Conservation (phyloP, 92 coral and sea anemone genomes). For the Umimayanthus chanpuru region DNA sequence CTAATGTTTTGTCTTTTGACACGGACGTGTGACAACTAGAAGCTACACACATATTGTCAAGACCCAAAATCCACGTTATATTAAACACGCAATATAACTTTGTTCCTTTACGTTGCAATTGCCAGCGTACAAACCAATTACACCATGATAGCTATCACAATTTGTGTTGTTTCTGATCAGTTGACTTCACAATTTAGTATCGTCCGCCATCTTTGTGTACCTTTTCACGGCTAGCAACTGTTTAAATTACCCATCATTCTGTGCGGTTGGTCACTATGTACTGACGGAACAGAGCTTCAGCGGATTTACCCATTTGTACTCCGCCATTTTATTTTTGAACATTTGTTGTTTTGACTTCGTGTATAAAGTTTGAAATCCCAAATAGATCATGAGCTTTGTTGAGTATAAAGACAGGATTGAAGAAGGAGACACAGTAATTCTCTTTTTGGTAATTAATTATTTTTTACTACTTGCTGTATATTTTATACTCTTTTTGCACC, state of each 20-base stretch:
- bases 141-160: neutral
- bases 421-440: constrained; percentile 89
- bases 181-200: neutral
- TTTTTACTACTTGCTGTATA: neutral
- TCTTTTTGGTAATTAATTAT: constrained; percentile 68
- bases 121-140: constrained; percentile 1
- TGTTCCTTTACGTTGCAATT: neutral
- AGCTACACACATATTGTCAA: neutral
- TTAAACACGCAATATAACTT: neutral
- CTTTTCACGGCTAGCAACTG: constrained; percentile 84
- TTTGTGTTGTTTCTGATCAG: neutral
- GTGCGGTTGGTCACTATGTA: constrained; percentile 74
- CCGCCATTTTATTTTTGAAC: neutral
- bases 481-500: neutral
- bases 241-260: constrained; percentile 69
- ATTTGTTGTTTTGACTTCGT: neutral
- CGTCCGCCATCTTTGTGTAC: constrained; percentile 76
- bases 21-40: neutral
- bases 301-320: constrained; percentile 44
- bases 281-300: constrained; percentile 63
- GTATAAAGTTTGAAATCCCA: neutral
- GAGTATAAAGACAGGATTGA: constrained; percentile 79
- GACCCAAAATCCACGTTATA: neutral
- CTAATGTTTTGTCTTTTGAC: neutral
- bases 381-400: constrained; percentile 74